A percentile compares a stretch with the other conserved stretches of the same genome.
Conservation (phyloP, 2,888 invertebrate genomes). For the Patella caerulea region DNA sequence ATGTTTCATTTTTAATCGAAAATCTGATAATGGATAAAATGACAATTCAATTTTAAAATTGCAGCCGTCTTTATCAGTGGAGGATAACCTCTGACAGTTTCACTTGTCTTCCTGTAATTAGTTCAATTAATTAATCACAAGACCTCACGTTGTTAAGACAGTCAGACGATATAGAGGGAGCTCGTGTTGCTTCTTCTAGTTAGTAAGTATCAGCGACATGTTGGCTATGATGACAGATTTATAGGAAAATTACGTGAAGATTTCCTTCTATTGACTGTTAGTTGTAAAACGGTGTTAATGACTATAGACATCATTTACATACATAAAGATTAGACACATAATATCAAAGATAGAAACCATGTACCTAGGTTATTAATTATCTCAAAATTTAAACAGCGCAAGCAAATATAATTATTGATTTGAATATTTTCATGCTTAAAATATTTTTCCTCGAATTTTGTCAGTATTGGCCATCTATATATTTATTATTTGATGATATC, state of each 20-base stretch:
- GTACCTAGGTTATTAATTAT: no score
- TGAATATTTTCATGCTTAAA: no score
- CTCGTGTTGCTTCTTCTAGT: background rate
- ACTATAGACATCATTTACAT: background rate
- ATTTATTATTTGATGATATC: no score
- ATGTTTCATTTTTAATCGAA: no score
- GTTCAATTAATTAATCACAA: background rate
- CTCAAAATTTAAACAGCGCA: no score
- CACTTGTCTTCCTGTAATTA: background rate
- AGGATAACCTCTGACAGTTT: no score
- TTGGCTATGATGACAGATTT: background rate
- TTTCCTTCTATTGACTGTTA: background rate
- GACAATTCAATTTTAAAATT: no score
- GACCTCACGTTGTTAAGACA: background rate
- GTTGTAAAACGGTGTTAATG: background rate
- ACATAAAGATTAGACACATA: background rate
- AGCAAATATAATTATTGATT: no score
- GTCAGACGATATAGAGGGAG: background rate
- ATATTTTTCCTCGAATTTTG: no score
- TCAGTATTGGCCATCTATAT: no score
- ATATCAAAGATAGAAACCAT: background rate
- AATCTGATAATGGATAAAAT: no score
- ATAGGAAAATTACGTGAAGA: background rate
- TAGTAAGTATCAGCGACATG: background rate
- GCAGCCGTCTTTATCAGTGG: no score